Evolutionary conservation across 23 tunicate species (phyloP).

Genomic region (Styela plicata): DNA sequence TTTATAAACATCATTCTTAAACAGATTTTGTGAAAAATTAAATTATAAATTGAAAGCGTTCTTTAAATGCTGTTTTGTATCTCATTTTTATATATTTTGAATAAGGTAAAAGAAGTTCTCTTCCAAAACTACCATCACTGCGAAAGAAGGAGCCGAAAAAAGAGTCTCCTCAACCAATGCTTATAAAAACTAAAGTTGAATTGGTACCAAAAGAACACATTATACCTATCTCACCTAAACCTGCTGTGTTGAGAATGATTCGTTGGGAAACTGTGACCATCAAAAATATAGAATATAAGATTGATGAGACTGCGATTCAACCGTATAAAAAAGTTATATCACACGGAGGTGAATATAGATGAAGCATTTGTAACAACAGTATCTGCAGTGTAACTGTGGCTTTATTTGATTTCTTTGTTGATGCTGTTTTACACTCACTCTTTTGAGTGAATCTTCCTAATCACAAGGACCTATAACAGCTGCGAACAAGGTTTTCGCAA

Average conservation of each 20-base stretch:
- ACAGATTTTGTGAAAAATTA: no score
- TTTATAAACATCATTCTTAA: no score
- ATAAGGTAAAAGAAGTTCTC: not conserved
- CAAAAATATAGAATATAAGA: constrained; percentile 36
- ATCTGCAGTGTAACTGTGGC: not conserved
- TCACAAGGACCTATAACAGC: no score
- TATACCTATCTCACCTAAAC: constrained; percentile 21
- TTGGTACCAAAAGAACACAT: not conserved
- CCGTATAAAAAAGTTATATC: constrained; percentile 75
- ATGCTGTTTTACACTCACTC: no score
- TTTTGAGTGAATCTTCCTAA: no score
- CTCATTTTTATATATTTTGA: no score
- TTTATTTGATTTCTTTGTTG: not conserved
- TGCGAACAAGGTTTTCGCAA: not conserved
- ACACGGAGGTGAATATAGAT: constrained; percentile 68
- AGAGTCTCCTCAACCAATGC: not conserved
- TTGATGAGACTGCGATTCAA: constrained; percentile 67
- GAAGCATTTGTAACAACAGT: not conserved
- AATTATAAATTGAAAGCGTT: no score
- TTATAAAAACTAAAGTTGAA: constrained; percentile 7
- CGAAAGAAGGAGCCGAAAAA: not conserved
- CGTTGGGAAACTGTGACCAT: constrained; percentile 60
- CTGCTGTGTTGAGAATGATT: not conserved
- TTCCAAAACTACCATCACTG: constrained; percentile 22
- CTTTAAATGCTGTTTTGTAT: no score